phyloP scores from a whole-genome alignment of 2,797 vertebrate species.

The Macropodus opercularis region DNA sequence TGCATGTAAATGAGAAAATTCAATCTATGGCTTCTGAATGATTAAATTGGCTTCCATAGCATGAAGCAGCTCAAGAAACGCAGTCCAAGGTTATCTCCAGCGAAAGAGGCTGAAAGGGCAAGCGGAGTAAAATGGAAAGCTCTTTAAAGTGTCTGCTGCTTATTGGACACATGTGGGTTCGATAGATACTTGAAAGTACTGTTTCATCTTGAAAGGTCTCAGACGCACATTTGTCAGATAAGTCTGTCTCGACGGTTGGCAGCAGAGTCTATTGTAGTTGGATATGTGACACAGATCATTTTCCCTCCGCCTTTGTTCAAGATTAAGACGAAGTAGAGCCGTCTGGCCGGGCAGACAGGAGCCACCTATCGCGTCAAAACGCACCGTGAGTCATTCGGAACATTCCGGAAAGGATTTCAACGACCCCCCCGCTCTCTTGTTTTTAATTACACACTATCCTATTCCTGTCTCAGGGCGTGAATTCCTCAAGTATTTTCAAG shows the following conservation, averaged over 20 bases:
- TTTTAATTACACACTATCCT: slow-evolving; percentile 84
- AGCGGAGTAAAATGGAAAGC: slow-evolving; percentile 18
- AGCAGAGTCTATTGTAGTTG: slow-evolving; percentile 44
- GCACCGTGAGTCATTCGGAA: slow-evolving; percentile 74
- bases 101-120: slow-evolving; percentile 51
- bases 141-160: slow-evolving; percentile 21
- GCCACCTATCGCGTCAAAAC: slow-evolving; percentile 66
- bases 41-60: slow-evolving; percentile 56
- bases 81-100: slow-evolving; percentile 48
- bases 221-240: slow-evolving; percentile 57
- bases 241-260: slow-evolving; percentile 47
- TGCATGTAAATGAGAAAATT: slow-evolving; percentile 69
- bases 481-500: slow-evolving; percentile 70
- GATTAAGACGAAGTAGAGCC: slow-evolving; percentile 72
- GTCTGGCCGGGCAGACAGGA: slow-evolving; percentile 67
- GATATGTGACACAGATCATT: slow-evolving; percentile 53
- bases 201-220: slow-evolving; percentile 61
- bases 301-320: slow-evolving; percentile 61
- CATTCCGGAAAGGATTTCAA: slow-evolving; percentile 80
- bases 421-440: slow-evolving; percentile 38
- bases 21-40: slow-evolving; percentile 59
- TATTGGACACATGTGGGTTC: slow-evolving; percentile 48
- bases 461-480: slow-evolving; percentile 77
- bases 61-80: slow-evolving; percentile 33
- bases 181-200: slow-evolving; percentile 54